Evolutionary conservation across 2,888 invertebrate genomes (phyloP).

Genomic region (Hypsopygia costalis): DNA sequence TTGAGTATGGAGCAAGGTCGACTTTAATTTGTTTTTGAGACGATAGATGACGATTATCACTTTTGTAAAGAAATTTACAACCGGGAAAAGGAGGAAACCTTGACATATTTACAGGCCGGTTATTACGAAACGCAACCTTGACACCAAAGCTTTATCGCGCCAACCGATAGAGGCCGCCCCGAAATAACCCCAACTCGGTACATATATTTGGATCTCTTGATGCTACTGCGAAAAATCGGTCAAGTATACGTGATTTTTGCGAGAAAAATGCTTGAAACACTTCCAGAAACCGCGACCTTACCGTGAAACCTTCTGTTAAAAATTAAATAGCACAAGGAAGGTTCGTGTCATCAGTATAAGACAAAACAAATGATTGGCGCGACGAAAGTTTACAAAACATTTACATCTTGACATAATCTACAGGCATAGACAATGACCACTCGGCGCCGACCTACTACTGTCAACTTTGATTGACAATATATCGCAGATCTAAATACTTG

Average conservation of each 20-base stretch:
- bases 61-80: conserved; percentile 20
- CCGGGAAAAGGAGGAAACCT: conserved; percentile 58
- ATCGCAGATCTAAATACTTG: conserved; percentile 1
- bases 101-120: conserved; percentile 56
- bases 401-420: conserved; percentile 49
- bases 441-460: conserved; percentile 49
- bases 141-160: conserved; percentile 73
- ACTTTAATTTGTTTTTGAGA: conserved; percentile 39
- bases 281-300: conserved; percentile 50
- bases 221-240: conserved; percentile 64
- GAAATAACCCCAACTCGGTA: conserved; percentile 57
- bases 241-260: conserved; percentile 53
- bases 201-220: conserved; percentile 57
- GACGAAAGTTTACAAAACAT: conserved; percentile 59
- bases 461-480: conserved; percentile 20
- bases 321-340: conserved; percentile 33
- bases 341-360: conserved; percentile 24
- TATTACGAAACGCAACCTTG: conserved; percentile 71
- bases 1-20: conserved; percentile 56
- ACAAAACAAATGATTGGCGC: conserved; percentile 45
- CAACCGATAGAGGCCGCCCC: conserved; percentile 67
- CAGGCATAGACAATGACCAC: conserved; percentile 47
- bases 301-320: conserved; percentile 26
- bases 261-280: conserved; percentile 45
- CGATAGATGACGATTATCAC: conserved; percentile 24